These are phyloP conservation scores for Lasioglossum oenotherae DNA, from an alignment of 2,888 invertebrate species.

Conservation along the genomic window DNA sequence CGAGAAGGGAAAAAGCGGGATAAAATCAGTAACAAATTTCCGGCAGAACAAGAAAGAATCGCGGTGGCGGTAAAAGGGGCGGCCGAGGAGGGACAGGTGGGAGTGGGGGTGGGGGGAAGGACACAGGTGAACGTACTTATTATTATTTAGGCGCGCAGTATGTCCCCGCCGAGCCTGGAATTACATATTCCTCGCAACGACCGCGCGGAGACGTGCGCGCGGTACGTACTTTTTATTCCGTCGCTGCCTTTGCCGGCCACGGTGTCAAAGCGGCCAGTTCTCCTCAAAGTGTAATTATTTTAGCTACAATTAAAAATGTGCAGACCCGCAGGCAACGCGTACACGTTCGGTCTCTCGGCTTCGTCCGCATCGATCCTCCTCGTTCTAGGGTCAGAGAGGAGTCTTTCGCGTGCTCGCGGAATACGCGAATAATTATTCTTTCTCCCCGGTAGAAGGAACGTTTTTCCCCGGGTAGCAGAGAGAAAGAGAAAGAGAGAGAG, in stretches of 20 bases:
- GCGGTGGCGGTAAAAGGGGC: background rate
- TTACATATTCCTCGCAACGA: constrained; percentile 76
- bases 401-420: constrained; percentile 52
- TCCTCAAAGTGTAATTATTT: constrained; percentile 83
- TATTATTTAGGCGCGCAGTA: constrained; percentile 74
- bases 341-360: constrained; percentile 62
- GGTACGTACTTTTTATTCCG: constrained; percentile 73
- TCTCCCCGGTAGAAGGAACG: constrained; percentile 42
- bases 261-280: constrained; percentile 80
- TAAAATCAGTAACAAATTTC: constrained; percentile 6
- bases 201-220: constrained; percentile 72
- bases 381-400: constrained; percentile 51
- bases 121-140: constrained; percentile 68
- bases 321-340: constrained; percentile 71
- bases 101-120: constrained; percentile 23
- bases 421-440: constrained; percentile 62
- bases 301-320: constrained; percentile 82
- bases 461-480: constrained; percentile 33
- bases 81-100: no score
- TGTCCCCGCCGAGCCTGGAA: constrained; percentile 72
- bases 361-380: constrained; percentile 64
- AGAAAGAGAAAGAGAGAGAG: background rate
- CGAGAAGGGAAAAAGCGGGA: background rate
- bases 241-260: constrained; percentile 75
- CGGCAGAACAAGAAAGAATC: background rate